phyloP scores from a whole-genome alignment of 2,113 vertebrate genomes.

The Ochotona princeps region DNA sequence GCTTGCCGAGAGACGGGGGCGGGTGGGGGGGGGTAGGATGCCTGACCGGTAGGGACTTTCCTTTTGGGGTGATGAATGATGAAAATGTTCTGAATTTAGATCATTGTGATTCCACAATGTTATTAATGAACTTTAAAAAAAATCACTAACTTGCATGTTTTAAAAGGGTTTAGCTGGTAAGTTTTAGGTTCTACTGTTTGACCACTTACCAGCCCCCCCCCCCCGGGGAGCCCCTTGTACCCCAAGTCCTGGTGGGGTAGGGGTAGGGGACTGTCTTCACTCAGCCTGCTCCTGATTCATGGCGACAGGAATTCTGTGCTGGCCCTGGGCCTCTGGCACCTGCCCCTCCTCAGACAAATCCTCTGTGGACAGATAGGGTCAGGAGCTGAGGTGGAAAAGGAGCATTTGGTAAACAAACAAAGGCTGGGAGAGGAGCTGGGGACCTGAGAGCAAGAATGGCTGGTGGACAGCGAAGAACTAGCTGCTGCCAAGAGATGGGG shows the following conservation, averaged over 20 bases:
- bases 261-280: not conserved
- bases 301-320: not conserved
- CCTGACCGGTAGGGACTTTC: not conserved
- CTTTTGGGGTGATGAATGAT: not conserved
- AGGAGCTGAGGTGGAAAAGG: not conserved
- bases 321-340: too few species aligned
- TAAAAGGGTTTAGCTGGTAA: not conserved
- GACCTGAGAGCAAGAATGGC: not conserved
- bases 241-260: too few species aligned
- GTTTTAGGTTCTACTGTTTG: not conserved
- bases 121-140: not conserved
- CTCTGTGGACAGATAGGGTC: not conserved
- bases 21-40: not conserved
- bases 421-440: not conserved
- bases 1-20: not conserved
- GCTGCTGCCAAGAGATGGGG: not conserved
- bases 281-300: fast-evolving
- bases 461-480: not conserved
- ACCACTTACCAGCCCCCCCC: too few species aligned
- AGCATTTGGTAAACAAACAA: not conserved
- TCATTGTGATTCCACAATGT: not conserved
- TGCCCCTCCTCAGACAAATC: not conserved
- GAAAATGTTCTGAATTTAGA: not conserved
- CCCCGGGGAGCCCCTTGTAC: not conserved
- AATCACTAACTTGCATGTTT: not conserved